These are phyloP conservation scores for Pollenia griseotomentosa DNA, from an alignment of 2,888 invertebrate species.

Conservation along the genomic window DNA sequence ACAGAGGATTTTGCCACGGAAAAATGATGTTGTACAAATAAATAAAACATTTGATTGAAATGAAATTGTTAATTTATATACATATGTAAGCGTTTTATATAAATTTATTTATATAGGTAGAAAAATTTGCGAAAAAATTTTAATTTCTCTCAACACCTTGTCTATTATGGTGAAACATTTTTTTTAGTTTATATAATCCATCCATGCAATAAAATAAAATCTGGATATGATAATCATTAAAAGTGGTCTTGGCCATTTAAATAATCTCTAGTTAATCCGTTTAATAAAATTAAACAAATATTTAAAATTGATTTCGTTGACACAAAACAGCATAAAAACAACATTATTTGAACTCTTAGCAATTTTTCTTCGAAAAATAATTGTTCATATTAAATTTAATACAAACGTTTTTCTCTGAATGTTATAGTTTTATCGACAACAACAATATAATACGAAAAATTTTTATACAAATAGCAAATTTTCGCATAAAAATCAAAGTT, in stretches of 20 bases:
- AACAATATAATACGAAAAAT: too few species aligned
- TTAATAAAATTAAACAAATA: neutral
- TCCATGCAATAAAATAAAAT: constrained; percentile 21
- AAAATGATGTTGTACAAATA: constrained; percentile 48
- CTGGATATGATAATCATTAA: constrained; percentile 19
- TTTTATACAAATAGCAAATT: too few species aligned
- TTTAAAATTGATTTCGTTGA: constrained; percentile 4
- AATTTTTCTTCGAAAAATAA: neutral
- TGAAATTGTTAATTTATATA: constrained; percentile 12
- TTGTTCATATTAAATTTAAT: too few species aligned
- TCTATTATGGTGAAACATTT: constrained; percentile 39
- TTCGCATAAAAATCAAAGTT: too few species aligned
- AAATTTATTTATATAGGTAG: too few species aligned
- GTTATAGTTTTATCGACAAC: too few species aligned
- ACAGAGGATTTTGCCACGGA: constrained; percentile 46
- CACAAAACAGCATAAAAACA: neutral
- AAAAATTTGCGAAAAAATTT: constrained; percentile 50
- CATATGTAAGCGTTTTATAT: neutral
- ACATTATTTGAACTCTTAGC: neutral
- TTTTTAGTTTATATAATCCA: constrained; percentile 25
- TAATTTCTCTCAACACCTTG: constrained; percentile 63
- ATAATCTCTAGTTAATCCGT: constrained; percentile 24
- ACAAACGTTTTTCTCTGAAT: too few species aligned
- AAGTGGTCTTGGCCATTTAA: constrained; percentile 56
- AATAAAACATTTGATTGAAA: constrained; percentile 8